These are phyloP conservation scores for Cecropterus lyciades DNA, from an alignment of 1,140 invertebrate species.

Conservation along the genomic window DNA sequence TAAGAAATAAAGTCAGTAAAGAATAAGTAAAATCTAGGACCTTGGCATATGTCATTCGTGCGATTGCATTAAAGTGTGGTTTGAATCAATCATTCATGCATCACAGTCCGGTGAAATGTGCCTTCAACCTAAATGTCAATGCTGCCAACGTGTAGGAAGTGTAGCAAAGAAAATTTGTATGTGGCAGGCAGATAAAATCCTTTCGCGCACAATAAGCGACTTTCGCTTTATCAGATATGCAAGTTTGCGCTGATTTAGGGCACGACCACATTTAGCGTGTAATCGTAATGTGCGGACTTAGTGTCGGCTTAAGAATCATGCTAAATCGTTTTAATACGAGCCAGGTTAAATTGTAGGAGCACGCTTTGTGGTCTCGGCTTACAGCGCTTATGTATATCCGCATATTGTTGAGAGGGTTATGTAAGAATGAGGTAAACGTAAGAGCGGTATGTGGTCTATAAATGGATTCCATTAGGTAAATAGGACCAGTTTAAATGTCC, in stretches of 20 bases:
- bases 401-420: slow-evolving; percentile 34
- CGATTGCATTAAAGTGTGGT: slow-evolving; percentile 16
- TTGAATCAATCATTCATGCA: slow-evolving; percentile 22
- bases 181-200: slow-evolving; percentile 34
- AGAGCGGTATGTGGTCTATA: slow-evolving; percentile 31
- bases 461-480: slow-evolving; percentile 34
- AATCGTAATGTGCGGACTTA: slow-evolving; percentile 35
- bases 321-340: slow-evolving; percentile 36
- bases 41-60: slow-evolving; percentile 12
- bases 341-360: slow-evolving; percentile 29
- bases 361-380: slow-evolving; percentile 16
- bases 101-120: slow-evolving; percentile 24
- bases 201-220: slow-evolving; percentile 32
- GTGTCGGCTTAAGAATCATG: slow-evolving; percentile 31
- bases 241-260: slow-evolving; percentile 35
- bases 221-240: slow-evolving; percentile 37
- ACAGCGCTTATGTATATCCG: slow-evolving; percentile 13
- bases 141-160: slow-evolving; percentile 24
- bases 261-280: slow-evolving; percentile 35
- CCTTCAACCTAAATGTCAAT: slow-evolving; percentile 24
- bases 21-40: slow-evolving; percentile 10
- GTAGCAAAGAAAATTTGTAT: slow-evolving; percentile 35
- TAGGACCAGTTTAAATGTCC: neutral
- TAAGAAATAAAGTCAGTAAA: neutral
- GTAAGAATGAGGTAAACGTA: slow-evolving; percentile 33